Conservation (phyloP, 2,797 vertebrate species). For the Manis pentadactyla region DNA sequence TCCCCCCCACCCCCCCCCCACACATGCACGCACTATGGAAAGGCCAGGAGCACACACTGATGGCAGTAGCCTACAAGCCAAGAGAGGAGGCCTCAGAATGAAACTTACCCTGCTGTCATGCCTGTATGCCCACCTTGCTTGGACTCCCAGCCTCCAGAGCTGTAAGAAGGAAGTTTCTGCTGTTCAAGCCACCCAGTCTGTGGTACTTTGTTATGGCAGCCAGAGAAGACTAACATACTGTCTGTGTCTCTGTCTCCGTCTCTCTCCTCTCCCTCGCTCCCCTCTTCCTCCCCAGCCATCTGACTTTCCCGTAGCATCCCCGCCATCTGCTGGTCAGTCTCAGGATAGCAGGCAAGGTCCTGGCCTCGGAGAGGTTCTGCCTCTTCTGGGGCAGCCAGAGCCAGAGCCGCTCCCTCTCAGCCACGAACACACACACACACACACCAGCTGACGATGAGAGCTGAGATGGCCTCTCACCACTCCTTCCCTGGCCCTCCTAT, state of each 20-base stretch:
- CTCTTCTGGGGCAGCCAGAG: not conserved
- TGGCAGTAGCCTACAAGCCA: not conserved
- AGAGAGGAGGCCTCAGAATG: not conserved
- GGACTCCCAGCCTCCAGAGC: not conserved
- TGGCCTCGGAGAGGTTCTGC: fast-evolving
- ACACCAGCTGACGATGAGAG: not conserved
- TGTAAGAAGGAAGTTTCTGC: not conserved
- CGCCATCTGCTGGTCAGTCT: conserved; percentile 74
- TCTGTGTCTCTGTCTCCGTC: not conserved
- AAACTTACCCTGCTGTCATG: not conserved
- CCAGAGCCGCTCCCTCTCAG: too few species aligned
- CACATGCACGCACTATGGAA: not conserved
- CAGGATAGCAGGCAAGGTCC: not conserved
- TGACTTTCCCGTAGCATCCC: conserved; percentile 34
- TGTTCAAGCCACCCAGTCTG: not conserved
- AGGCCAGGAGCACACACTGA: fast-evolving
- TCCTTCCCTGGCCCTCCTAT: not conserved
- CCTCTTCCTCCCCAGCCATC: too few species aligned
- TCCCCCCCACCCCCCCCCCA: fast-evolving
- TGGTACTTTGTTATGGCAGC: not conserved
- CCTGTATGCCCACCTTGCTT: not conserved
- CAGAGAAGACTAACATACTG: too few species aligned
- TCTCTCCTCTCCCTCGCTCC: fast-evolving
- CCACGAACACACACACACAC: fast-evolving
- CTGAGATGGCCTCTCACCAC: not conserved